phyloP scores from a whole-genome alignment of 1,140 invertebrate genomes.

The Diorhabda carinulata region DNA sequence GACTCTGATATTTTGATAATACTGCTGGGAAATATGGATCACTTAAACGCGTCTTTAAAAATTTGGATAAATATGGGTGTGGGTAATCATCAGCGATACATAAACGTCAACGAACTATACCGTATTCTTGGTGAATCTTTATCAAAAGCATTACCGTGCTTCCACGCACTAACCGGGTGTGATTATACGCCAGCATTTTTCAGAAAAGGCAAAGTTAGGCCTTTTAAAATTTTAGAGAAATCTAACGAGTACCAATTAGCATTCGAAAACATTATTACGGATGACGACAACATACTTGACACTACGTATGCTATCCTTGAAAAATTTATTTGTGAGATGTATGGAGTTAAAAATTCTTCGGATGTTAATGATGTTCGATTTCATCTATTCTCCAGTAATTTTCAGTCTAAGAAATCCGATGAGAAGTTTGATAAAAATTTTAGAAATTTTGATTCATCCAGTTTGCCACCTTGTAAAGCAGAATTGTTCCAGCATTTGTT shows the following conservation, averaged over 20 bases:
- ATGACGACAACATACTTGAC: neutral
- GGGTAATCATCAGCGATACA: too few species aligned
- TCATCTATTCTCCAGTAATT: slow-evolving; percentile 23
- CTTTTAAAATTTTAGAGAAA: neutral
- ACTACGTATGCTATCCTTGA: slow-evolving; percentile 11
- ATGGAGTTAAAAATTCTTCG: slow-evolving; percentile 12
- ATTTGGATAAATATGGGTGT: too few species aligned
- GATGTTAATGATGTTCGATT: slow-evolving; percentile 4
- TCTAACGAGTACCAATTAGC: neutral
- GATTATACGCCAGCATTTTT: neutral
- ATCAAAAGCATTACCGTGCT: neutral
- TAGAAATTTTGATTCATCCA: slow-evolving; percentile 21
- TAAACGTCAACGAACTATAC: too few species aligned
- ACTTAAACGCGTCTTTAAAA: too few species aligned
- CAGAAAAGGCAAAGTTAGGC: slow-evolving; percentile 1
- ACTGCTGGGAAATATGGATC: too few species aligned
- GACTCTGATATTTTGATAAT: too few species aligned
- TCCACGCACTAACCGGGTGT: neutral
- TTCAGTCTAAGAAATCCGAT: slow-evolving; percentile 17
- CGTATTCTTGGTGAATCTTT: too few species aligned
- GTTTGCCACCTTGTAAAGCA: slow-evolving; percentile 7
- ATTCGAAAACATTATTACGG: neutral
- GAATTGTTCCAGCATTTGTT: slow-evolving; percentile 16
- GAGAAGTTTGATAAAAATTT: neutral
- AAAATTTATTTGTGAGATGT: slow-evolving; percentile 22